phyloP scores from a whole-genome alignment of 2,797 vertebrate species.

The Myotis myotis region DNA sequence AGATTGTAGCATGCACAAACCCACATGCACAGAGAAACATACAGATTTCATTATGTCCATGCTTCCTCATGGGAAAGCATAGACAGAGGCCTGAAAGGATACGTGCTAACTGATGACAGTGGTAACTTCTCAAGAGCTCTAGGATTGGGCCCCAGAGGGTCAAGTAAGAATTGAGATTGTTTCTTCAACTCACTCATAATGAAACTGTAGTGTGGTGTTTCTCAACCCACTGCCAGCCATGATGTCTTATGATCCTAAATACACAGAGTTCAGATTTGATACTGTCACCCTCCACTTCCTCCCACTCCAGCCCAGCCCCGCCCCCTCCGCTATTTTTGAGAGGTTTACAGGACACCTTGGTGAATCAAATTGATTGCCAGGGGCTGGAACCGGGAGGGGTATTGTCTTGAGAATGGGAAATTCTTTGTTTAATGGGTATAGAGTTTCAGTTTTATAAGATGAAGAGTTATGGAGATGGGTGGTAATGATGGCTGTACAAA shows the following conservation, averaged over 20 bases:
- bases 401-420: neutral
- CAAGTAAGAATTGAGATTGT: neutral
- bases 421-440: too few relatives aligned
- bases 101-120: neutral
- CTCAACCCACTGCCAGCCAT: neutral
- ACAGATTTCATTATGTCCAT: neutral
- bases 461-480: neutral
- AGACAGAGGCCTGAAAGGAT: neutral
- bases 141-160: neutral
- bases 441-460: neutral
- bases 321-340: neutral
- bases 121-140: neutral
- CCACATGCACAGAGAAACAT: neutral
- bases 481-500: neutral
- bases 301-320: too few relatives aligned
- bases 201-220: neutral
- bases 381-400: accelerated
- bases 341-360: neutral
- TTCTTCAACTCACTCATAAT: neutral
- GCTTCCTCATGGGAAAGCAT: neutral
- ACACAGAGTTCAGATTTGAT: neutral
- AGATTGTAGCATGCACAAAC: neutral
- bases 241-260: neutral
- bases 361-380: neutral
- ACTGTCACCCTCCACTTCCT: too few relatives aligned